These are phyloP conservation scores for Diadema setosum DNA, from an alignment of 35 echinoderm and acorn worm genomes.

Conservation along the genomic window DNA sequence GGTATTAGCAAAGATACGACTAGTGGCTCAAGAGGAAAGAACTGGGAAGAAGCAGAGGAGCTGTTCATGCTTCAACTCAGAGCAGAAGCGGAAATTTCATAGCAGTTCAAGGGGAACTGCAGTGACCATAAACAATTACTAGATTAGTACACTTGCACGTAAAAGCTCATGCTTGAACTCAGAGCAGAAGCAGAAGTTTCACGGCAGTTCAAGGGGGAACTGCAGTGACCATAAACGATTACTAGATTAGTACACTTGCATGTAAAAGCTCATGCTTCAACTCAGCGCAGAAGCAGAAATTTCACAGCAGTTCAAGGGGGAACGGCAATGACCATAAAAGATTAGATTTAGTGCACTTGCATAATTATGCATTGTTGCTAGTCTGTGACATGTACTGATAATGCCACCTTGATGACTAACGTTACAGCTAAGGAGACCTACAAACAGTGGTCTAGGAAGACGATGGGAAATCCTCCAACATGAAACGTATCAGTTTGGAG, in stretches of 20 bases:
- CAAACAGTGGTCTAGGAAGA: not conserved
- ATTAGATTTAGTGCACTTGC: too few species aligned
- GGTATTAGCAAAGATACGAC: too few species aligned
- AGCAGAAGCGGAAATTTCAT: not conserved
- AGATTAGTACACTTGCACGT: too few species aligned
- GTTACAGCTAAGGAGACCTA: too few species aligned
- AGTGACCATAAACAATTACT: not conserved
- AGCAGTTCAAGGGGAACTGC: not conserved
- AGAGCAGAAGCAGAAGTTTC: not conserved
- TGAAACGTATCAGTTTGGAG: slow-evolving; percentile 37
- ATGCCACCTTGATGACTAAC: too few species aligned
- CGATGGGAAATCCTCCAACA: slow-evolving; percentile 29
- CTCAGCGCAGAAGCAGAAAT: not conserved
- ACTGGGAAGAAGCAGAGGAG: not conserved
- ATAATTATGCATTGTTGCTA: too few species aligned
- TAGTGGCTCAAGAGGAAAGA: not conserved
- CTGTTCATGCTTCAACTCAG: not conserved
- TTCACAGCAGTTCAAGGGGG: not conserved
- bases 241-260: too few species aligned
- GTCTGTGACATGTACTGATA: too few species aligned
- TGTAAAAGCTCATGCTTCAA: not conserved
- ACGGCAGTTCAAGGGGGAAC: not conserved
- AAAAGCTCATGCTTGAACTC: not conserved
- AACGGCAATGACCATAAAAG: not conserved
- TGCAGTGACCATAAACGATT: not conserved